Conservation (phyloP, 2,113 vertebrate genomes). For the Pelecanus crispus region DNA sequence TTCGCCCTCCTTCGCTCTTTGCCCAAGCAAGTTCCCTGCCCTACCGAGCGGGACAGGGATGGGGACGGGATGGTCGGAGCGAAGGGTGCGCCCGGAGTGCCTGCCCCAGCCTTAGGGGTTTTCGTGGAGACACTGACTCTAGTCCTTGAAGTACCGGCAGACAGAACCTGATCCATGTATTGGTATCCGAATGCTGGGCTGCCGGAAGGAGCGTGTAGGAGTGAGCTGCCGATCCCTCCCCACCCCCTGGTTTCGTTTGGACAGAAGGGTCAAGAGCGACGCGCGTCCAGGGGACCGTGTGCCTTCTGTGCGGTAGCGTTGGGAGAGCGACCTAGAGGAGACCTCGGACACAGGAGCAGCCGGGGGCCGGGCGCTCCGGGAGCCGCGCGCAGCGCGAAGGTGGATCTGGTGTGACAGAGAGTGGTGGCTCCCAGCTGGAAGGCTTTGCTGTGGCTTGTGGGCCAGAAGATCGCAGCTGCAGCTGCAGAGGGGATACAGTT, state of each 20-base stretch:
- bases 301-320: accelerated
- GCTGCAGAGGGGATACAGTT: background rate
- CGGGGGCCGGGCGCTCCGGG: accelerated
- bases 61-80: background rate
- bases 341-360: accelerated
- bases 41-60: background rate
- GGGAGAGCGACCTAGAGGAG: background rate
- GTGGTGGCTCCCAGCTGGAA: background rate
- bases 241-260: background rate
- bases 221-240: background rate
- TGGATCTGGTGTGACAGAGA: too few relatives aligned
- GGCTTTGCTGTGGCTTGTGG: background rate
- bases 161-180: background rate
- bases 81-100: background rate
- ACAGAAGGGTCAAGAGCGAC: background rate
- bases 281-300: accelerated
- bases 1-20: background rate
- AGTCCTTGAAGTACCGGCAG: too few relatives aligned
- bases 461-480: background rate
- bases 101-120: background rate
- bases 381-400: too few relatives aligned
- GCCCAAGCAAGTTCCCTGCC: background rate
- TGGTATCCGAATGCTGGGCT: accelerated
- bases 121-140: background rate
- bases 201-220: background rate